Base-by-base conservation (phyloP, 2,888 invertebrate species). In the Perithous albicinctus region DNA sequence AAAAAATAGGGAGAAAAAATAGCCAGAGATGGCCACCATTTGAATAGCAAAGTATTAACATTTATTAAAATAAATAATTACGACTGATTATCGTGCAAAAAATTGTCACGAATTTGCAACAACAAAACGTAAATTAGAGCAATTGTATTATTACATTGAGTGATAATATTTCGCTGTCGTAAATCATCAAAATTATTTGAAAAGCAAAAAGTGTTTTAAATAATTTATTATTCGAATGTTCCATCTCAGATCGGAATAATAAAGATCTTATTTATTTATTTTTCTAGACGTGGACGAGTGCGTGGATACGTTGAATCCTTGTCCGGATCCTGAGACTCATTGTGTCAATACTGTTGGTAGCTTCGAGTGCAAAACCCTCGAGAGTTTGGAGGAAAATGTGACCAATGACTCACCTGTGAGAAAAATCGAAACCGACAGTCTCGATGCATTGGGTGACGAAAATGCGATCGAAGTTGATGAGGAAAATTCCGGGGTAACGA, bases 321-420 rank as follows among this genome's bases (percentile, higher is more conserved):
- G 96, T 88, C 91, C 91, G 3, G 89, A 91, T 41, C 92, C 93
- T 48, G 85, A 86, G 32, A 86, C 94, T 80, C 93, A 93, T 43
- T 98, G 98, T 89, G 93, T 95, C 12, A 98, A 98, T 91, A 96
- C 96, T 0, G 94, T 95, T 15, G 98, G 98, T 0, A 95, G 96
- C 0, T 98, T 95, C 91, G 87, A 88, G 63, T 91, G 91, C 66
- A 84, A 56, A 59, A 64, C 78, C 32, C 20, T 73, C 8, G 18
- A 26, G 43, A 59, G 8, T 7, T 6, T 59, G 29, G 75, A 74
- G 20, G 15, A 66, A 38, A 41, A 2, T 4, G 20, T n/a, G 23
- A 56, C 56, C 12, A 70, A 26, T 29, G 64, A 12, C 10, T 43
- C 23, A 5, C n/a, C 35, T 4, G n/a, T n/a, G 0, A 2, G 32